Conservation (phyloP, 2,797 vertebrate species). For the Acipenser transmontanus region DNA sequence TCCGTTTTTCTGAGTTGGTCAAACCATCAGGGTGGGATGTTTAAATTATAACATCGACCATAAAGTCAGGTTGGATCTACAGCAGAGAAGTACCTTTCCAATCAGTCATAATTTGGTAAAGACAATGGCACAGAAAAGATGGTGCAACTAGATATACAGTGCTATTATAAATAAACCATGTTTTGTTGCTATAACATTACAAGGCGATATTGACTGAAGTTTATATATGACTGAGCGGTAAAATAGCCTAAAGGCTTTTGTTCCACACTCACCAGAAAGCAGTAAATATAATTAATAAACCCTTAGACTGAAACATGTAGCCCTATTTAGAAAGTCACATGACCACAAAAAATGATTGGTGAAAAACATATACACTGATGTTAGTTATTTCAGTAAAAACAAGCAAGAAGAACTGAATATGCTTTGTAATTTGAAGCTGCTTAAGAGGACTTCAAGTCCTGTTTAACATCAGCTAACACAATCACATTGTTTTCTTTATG, state of each 20-base stretch:
- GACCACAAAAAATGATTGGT: neutral
- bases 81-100: slow-evolving; percentile 4
- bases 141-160: neutral
- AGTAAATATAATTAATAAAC: too few relatives aligned
- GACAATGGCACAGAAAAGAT: slow-evolving; percentile 1
- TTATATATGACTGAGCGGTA: too few relatives aligned
- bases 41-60: neutral
- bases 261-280: too few relatives aligned
- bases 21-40: slow-evolving; percentile 8
- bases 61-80: neutral
- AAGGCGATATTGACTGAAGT: too few relatives aligned
- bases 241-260: too few relatives aligned
- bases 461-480: neutral
- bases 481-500: neutral
- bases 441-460: neutral
- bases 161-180: too few relatives aligned
- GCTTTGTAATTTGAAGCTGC: slow-evolving; percentile 3
- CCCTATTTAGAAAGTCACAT: neutral
- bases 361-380: too few relatives aligned
- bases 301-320: too few relatives aligned
- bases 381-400: neutral
- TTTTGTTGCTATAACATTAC: too few relatives aligned
- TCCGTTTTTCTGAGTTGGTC: slow-evolving; percentile 14
- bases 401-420: neutral
- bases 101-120: slow-evolving; percentile 6